Evolutionary conservation across 2,113 vertebrate species (phyloP).

Genomic region (Pteropus alecto): DNA sequence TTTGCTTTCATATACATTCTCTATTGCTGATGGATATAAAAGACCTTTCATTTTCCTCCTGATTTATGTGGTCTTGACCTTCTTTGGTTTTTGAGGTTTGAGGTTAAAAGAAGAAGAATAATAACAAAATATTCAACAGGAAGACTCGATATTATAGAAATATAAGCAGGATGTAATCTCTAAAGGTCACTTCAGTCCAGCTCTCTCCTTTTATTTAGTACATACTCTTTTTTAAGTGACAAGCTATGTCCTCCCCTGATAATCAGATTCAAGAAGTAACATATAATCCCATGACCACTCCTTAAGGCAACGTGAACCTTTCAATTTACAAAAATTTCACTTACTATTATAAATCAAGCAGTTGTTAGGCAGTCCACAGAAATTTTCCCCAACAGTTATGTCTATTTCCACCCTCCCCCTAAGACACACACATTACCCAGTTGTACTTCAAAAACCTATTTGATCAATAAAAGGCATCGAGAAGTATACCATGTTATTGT

Average conservation of each 20-base stretch:
- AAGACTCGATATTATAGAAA: background rate
- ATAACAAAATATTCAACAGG: background rate
- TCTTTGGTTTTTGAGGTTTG: conserved; percentile 8
- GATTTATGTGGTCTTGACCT: background rate
- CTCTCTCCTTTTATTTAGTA: background rate
- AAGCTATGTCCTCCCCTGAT: background rate
- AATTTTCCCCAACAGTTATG: background rate
- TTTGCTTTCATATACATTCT: background rate
- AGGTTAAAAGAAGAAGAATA: background rate
- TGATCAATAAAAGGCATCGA: background rate
- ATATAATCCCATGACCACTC: background rate
- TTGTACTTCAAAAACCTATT: background rate
- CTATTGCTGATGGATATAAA: background rate
- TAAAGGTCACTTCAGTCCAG: background rate
- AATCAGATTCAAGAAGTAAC: background rate
- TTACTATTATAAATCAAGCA: background rate
- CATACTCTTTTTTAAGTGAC: background rate
- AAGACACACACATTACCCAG: background rate
- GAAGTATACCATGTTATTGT: background rate
- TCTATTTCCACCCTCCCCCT: background rate
- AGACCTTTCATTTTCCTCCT: conserved; percentile 17
- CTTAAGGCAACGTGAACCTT: background rate
- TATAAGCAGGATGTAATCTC: background rate
- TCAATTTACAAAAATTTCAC: background rate
- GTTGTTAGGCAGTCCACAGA: background rate